These are phyloP conservation scores for Volucella bombylans DNA, from an alignment of 2,888 invertebrate genomes.

Conservation along the genomic window DNA sequence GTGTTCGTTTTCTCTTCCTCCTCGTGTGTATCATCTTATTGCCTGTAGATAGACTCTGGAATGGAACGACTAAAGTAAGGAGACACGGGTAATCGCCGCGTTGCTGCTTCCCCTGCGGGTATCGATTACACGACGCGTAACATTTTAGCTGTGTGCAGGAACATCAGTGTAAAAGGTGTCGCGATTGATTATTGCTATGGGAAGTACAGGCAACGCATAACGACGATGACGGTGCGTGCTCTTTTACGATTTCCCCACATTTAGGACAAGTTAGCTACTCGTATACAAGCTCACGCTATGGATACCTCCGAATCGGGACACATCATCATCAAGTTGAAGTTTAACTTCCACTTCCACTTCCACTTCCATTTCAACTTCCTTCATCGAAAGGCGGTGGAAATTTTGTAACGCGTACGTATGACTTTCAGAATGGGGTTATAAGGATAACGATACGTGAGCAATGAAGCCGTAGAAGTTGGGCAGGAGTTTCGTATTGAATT, in stretches of 20 bases:
- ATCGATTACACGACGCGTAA: slow-evolving; percentile 66
- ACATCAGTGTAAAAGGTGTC: slow-evolving; percentile 64
- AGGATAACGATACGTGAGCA: slow-evolving; percentile 56
- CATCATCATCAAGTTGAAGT: slow-evolving; percentile 68
- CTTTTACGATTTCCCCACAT: slow-evolving; percentile 68
- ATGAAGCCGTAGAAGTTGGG: slow-evolving; percentile 50
- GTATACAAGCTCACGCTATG: not conserved
- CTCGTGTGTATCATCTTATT: slow-evolving; percentile 5
- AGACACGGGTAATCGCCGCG: slow-evolving; percentile 62
- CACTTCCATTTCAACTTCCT: slow-evolving; percentile 6
- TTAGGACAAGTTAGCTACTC: slow-evolving; percentile 4
- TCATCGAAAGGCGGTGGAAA: slow-evolving; percentile 45
- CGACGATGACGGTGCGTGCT: slow-evolving; percentile 63
- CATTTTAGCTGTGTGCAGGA: slow-evolving; percentile 52
- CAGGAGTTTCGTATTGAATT: slow-evolving; percentile 31
- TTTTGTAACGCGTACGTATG: slow-evolving; percentile 45
- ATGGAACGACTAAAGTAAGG: slow-evolving; percentile 3
- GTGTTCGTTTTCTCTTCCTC: slow-evolving; percentile 55
- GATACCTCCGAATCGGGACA: slow-evolving; percentile 36
- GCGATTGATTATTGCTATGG: slow-evolving; percentile 69
- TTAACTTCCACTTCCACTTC: slow-evolving; percentile 67
- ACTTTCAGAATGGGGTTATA: slow-evolving; percentile 44
- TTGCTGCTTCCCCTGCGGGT: slow-evolving; percentile 41
- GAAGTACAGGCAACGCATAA: slow-evolving; percentile 39
- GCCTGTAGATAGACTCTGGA: not conserved